Percentiles rank a stretch among this genome's conserved stretches.
These are phyloP conservation scores for Hylyphantes graminicola DNA, from an alignment of 1,140 invertebrate species.

Conservation along the genomic window DNA sequence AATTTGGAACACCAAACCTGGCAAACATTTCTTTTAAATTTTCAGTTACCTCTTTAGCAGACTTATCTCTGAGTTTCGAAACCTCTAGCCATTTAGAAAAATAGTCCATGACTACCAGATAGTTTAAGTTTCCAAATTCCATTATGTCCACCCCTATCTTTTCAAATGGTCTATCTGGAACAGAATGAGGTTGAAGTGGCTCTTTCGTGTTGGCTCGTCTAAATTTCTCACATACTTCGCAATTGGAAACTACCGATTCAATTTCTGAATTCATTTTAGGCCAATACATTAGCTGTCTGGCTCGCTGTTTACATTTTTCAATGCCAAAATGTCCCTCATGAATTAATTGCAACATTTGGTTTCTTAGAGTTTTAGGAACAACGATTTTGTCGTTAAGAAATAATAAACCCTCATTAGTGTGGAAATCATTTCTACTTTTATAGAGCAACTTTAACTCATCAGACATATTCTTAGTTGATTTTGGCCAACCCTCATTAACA, in stretches of 20 bases:
- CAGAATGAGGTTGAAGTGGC: background rate
- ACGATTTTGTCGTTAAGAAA: conserved; percentile 64
- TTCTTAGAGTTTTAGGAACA: conserved; percentile 63
- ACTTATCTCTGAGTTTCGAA: no score
- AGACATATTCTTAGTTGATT: no score
- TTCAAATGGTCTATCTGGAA: background rate
- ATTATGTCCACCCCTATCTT: no score
- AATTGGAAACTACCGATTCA: background rate
- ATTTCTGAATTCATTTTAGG: background rate
- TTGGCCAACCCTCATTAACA: conserved; percentile 61
- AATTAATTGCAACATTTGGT: conserved; percentile 66
- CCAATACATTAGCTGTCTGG: background rate
- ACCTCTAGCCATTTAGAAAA: no score
- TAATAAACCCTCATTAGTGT: conserved; percentile 62
- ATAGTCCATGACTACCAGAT: no score
- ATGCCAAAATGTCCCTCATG: conserved; percentile 64
- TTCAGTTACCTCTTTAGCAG: no score
- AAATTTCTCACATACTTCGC: background rate
- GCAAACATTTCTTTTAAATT: no score
- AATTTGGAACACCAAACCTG: no score
- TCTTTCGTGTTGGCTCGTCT: background rate
- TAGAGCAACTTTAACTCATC: background rate
- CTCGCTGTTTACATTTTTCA: background rate
- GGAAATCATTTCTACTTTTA: conserved; percentile 63
- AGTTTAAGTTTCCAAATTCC: no score